Base-by-base conservation (phyloP, 35 echinoderm and acorn worm genomes). In the Amphiura filiformis region DNA sequence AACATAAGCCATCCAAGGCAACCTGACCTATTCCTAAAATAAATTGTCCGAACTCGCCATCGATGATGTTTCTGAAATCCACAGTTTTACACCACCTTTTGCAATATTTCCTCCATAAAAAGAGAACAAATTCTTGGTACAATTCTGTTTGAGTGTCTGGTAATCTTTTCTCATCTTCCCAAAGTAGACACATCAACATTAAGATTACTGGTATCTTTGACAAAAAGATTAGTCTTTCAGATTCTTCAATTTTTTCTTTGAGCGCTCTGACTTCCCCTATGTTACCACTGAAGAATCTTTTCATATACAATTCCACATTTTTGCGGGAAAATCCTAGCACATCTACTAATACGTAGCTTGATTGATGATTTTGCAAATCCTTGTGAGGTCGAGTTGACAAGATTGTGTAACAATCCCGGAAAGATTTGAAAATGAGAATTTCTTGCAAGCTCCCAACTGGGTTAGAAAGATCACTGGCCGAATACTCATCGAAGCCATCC, bases 401-500 rank as follows among this genome's bases (percentile, higher is more conserved):
- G 15, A 83, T 52, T n/a, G 49, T 18, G 17, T 39, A 47, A 28
- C 3, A 83, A 83, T 44, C 39, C 17, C 42, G 37, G 31, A 83
- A 39, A 49, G 20, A 15, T 47, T 39, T 20, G 11, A 32, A 22
- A 1, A 32, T 39, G 23, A 83, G 81, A 5, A 83, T 28, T 49
- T 83, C 81, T 52, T 49, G 18, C 30, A 83, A n/a, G 38, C 15
- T 33, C 9, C 37, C 39, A 7, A 37, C 13, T 12, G 20, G n/a
- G 31, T 83, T 26, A 22, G 26, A 32, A 39, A 85, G 35, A 30
- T 65, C 83, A 36, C 23, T 65, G n/a, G 49, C 44, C 17, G 52
- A 61, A 22, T 65, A 34, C 37, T 85, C 83, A 26, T 85, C 83
- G 18, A 85, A 37, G 15, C 83, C 83, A 15, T 85, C 83, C 13